phyloP scores from a whole-genome alignment of 64 coral and sea anemone species.

The Platygyra sinensis region DNA sequence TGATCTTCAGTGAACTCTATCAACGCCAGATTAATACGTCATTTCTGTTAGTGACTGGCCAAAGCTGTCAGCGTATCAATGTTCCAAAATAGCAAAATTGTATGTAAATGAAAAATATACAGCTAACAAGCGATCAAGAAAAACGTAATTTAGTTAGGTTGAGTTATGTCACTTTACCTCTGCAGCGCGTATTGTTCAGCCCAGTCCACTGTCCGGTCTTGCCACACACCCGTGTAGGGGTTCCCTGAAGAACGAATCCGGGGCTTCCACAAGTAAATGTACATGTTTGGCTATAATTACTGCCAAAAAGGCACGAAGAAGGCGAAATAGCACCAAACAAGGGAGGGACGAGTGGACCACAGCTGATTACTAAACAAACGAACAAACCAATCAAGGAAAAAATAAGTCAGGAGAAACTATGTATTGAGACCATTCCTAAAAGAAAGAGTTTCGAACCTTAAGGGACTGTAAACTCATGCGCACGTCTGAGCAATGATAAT shows the following conservation, averaged over 20 bases:
- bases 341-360: neutral
- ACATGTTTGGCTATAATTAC: neutral
- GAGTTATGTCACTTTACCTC: neutral
- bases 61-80: too few relatives aligned
- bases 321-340: neutral
- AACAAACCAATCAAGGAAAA: neutral
- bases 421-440: neutral
- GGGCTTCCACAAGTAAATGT: conserved; percentile 1
- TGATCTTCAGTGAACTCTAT: too few relatives aligned
- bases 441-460: neutral
- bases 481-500: too few relatives aligned
- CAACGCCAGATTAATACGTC: too few relatives aligned
- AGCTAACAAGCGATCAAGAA: neutral
- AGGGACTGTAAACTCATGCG: too few relatives aligned
- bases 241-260: conserved; percentile 25
- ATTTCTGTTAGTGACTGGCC: too few relatives aligned
- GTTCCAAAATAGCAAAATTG: neutral
- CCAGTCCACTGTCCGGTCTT: conserved; percentile 25
- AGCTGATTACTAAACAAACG: conserved; percentile 10
- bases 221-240: neutral
- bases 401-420: neutral
- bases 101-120: neutral
- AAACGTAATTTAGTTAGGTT: neutral
- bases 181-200: neutral
- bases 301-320: neutral